Percentiles rank a stretch among this genome's conserved stretches.
Evolutionary conservation across 2,888 invertebrate species (phyloP).

Genomic region (Campoplex nolae): DNA sequence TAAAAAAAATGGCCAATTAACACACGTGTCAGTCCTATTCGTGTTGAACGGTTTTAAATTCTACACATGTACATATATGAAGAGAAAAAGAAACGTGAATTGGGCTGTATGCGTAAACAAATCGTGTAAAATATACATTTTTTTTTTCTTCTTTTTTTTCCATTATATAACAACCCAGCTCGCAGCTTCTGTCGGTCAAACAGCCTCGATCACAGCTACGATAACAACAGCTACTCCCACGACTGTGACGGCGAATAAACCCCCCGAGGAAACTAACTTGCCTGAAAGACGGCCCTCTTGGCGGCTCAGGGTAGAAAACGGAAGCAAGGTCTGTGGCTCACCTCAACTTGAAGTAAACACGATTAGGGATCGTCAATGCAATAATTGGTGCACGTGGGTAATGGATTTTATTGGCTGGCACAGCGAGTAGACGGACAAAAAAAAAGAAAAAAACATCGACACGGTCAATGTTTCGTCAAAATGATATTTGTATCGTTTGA

Average conservation of each 20-base stretch:
- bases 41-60: constrained; percentile 38
- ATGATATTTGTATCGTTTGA: neutral
- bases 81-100: constrained; percentile 44
- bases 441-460: constrained; percentile 17
- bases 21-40: constrained; percentile 58
- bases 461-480: constrained; percentile 43
- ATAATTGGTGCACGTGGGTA: constrained; percentile 80
- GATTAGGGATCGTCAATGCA: constrained; percentile 73
- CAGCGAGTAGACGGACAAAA: constrained; percentile 71
- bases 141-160: constrained; percentile 65
- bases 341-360: constrained; percentile 76
- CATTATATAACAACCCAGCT: constrained; percentile 80
- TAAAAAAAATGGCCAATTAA: constrained; percentile 45
- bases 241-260: constrained; percentile 84
- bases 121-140: constrained; percentile 65
- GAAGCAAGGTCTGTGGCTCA: constrained; percentile 91
- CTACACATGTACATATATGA: neutral
- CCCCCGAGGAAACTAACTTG: constrained; percentile 83
- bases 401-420: constrained; percentile 77
- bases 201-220: constrained; percentile 86
- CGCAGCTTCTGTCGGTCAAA: constrained; percentile 82
- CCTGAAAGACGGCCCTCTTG: constrained; percentile 95
- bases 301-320: constrained; percentile 95
- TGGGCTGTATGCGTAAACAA: constrained; percentile 60
- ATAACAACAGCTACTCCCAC: constrained; percentile 86